Evolutionary conservation across 2,113 vertebrate genomes (phyloP), one percentile per base, ranked within the genome.

Genomic region (Gadus macrocephalus): DNA sequence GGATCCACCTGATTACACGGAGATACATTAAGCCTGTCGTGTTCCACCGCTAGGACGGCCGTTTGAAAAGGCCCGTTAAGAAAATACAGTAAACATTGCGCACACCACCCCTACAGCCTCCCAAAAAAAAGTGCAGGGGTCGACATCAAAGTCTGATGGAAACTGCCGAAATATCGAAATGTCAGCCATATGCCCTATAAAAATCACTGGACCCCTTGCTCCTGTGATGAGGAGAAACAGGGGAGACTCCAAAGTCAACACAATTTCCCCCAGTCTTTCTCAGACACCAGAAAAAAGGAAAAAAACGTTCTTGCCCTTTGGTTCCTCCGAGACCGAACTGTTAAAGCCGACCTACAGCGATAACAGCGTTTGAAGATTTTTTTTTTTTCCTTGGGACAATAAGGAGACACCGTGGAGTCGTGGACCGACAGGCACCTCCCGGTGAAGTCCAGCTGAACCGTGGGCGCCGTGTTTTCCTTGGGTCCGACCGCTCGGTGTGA

Each of bases 181-280:
- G 88, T 91, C 90, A 89, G 85, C 74, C 79, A 49, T 77, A 83
- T 82, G 84, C 84, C 85, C 83, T 80, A 86, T 92, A 90, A 93
- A 92, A 91, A 82, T 88, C 89, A 81, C 74, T 84, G 83, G 86
- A 88, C 83, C 89, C 85, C 82, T 92, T 80, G 81, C 81, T 92
- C 89, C 82, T 89, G 84, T 83, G 85, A 90, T 89, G 88, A 91
- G 83, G 86, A 90, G 89, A 89, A 93, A 92, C 90, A 93, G 67
- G 76, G 53, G 77, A 84, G 86, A 85, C 80, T 93, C 92, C 92
- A 93, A 93, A 92, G 85, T 90, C 90, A 93, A 93, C 91, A 92
- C 62, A 80, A 81, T 90, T 82, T 86, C 86, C 89, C 78, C 75
- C 64, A 74, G 74, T 83, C 82, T 62, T 66, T 61, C 67, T 49